Evolutionary conservation across 2,797 vertebrate species (phyloP).

Genomic region (Halcyon smyrnensis): DNA sequence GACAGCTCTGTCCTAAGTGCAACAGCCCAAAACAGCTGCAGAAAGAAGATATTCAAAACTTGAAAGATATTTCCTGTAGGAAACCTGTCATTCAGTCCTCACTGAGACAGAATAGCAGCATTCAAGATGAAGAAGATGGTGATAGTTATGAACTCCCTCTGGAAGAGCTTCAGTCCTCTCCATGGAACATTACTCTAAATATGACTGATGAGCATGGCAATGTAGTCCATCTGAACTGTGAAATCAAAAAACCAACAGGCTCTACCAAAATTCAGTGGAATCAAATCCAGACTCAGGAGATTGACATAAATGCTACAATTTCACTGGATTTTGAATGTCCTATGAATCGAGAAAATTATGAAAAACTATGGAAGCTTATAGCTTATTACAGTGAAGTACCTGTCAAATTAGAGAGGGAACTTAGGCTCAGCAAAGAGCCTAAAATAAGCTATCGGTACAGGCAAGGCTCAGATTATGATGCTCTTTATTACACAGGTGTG

Average conservation of each 20-base stretch:
- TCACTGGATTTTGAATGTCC: conserved; percentile 85
- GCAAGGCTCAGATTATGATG: conserved; percentile 85
- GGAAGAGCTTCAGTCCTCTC: conserved; percentile 73
- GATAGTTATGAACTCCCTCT: conserved; percentile 61
- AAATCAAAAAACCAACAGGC: conserved; percentile 74
- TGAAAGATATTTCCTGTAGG: conserved; percentile 80
- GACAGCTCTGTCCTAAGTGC: conserved; percentile 88
- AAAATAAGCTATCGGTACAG: conserved; percentile 81
- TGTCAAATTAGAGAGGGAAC: conserved; percentile 82
- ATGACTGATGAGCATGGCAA: conserved; percentile 92
- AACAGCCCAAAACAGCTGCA: conserved; percentile 79
- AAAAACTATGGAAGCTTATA: conserved; percentile 90
- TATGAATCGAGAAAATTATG: conserved; percentile 86
- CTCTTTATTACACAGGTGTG: conserved; percentile 90
- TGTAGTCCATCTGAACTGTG: conserved; percentile 83
- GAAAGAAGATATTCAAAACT: conserved; percentile 78
- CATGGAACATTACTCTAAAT: conserved; percentile 85
- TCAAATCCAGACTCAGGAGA: conserved; percentile 76
- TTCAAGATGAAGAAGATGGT: conserved; percentile 46
- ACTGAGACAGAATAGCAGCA: conserved; percentile 60
- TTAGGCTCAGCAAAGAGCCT: conserved; percentile 75
- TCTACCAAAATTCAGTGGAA: conserved; percentile 79
- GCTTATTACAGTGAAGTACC: conserved; percentile 93
- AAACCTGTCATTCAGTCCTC: conserved; percentile 82
- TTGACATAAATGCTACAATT: conserved; percentile 82